Percentiles rank a stretch among this genome's conserved stretches.
These are phyloP conservation scores for Aleiodes leptofemur DNA, from an alignment of 2,888 invertebrate genomes.

Conservation along the genomic window DNA sequence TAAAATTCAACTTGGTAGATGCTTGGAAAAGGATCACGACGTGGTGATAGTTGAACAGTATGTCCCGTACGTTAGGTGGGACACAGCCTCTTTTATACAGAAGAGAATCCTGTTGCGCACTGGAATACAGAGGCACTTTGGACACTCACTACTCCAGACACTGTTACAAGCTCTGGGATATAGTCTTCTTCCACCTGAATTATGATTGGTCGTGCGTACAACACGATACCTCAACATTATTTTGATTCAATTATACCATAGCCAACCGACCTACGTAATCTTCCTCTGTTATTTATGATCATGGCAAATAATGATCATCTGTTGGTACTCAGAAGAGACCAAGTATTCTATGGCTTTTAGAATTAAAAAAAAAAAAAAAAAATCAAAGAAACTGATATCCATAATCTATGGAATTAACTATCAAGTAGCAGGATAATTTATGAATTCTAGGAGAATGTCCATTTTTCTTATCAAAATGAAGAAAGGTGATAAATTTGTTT, in stretches of 20 bases:
- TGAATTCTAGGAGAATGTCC: neutral
- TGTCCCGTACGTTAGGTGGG: conserved; percentile 65
- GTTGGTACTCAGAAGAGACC: neutral
- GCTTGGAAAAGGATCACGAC: conserved; percentile 12
- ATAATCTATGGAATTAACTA: no score
- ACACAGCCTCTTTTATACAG: conserved; percentile 73
- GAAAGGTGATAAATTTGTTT: conserved; percentile 26
- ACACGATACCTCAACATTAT: conserved; percentile 72
- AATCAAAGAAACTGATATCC: no score
- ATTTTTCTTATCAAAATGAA: conserved; percentile 36
- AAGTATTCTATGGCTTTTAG: conserved; percentile 4
- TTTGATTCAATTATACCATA: conserved; percentile 71
- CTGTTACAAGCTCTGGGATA: conserved; percentile 51
- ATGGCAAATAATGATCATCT: conserved; percentile 23
- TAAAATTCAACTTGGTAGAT: neutral
- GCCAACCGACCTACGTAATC: conserved; percentile 66
- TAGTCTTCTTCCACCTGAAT: conserved; percentile 66
- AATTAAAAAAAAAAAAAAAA: no score
- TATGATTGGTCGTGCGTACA: conserved; percentile 70
- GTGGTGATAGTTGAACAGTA: conserved; percentile 65
- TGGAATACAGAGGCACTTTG: conserved; percentile 4
- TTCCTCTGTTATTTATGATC: conserved; percentile 50
- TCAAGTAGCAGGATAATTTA: no score
- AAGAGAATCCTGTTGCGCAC: conserved; percentile 57
- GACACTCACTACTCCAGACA: conserved; percentile 62